Conservation (phyloP, 2,113 vertebrate species). For the Ia io region DNA sequence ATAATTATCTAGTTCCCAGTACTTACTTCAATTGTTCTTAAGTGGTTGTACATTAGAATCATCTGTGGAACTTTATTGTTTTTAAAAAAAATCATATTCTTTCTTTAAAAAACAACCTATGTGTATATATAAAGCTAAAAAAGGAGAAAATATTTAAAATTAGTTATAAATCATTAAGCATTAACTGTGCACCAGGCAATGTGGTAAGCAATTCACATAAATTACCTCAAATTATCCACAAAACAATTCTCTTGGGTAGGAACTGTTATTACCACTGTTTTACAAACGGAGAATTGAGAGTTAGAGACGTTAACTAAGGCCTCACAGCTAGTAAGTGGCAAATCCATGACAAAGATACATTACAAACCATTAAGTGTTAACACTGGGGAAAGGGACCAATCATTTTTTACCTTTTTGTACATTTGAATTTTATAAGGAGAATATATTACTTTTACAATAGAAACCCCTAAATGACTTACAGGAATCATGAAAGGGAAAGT, state of each 20-base stretch:
- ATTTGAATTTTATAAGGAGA: slow-evolving; percentile 14
- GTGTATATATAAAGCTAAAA: neutral
- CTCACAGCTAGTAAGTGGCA: neutral
- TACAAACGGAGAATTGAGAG: neutral
- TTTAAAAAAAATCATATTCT: neutral
- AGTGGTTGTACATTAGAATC: neutral
- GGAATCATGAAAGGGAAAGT: slow-evolving; percentile 22
- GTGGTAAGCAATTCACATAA: neutral
- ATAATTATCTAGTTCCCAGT: neutral
- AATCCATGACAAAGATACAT: neutral
- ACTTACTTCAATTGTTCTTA: neutral
- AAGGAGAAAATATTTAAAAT: neutral
- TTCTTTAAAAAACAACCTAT: neutral
- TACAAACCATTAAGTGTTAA: neutral
- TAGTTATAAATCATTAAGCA: slow-evolving; percentile 40
- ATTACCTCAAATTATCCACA: slow-evolving; percentile 22
- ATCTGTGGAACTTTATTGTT: neutral
- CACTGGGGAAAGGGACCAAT: neutral
- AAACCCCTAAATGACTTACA: neutral
- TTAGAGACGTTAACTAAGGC: neutral
- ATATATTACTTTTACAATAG: neutral
- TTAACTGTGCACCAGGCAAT: neutral
- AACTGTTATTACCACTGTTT: slow-evolving; percentile 14
- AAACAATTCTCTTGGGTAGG: neutral
- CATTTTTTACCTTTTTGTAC: neutral